A percentile compares a stretch with the other conserved stretches of the same genome.
These are phyloP conservation scores for Ectemnius cavifrons DNA, from an alignment of 2,888 invertebrate species.

Conservation along the genomic window DNA sequence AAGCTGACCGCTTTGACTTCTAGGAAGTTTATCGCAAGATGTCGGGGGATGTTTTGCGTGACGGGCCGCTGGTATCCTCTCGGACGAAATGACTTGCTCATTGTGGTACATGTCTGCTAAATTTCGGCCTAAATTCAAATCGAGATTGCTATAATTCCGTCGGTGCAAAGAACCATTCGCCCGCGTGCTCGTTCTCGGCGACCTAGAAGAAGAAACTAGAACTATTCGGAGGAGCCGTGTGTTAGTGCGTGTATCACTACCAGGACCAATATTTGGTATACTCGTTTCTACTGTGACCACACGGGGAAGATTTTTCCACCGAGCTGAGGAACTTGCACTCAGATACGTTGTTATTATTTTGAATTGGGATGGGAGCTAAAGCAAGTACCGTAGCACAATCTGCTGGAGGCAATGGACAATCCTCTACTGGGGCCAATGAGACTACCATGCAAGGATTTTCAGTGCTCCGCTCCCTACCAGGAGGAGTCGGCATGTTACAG, in stretches of 20 bases:
- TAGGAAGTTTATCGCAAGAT: slow-evolving; percentile 74
- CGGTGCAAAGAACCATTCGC: slow-evolving; percentile 26
- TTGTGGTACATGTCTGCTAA: slow-evolving; percentile 65
- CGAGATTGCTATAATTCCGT: slow-evolving; percentile 55
- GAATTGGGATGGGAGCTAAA: slow-evolving; percentile 87
- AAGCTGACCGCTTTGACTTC: slow-evolving; percentile 63
- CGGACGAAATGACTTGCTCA: slow-evolving; percentile 73
- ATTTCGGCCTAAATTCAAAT: slow-evolving; percentile 70
- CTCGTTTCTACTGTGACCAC: slow-evolving; percentile 31
- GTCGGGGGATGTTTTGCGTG: slow-evolving; percentile 75
- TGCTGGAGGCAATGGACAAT: slow-evolving; percentile 82
- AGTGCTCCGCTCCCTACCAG: slow-evolving; percentile 83
- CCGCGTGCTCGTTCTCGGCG: slow-evolving; percentile 7
- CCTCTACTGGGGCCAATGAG: slow-evolving; percentile 85
- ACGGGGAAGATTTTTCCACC: slow-evolving; percentile 25
- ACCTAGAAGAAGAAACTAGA: slow-evolving; percentile 28
- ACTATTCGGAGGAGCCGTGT: slow-evolving; percentile 55
- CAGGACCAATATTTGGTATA: slow-evolving; percentile 47
- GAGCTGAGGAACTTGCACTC: slow-evolving; percentile 4
- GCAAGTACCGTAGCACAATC: slow-evolving; percentile 85
- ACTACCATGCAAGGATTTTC: slow-evolving; percentile 83
- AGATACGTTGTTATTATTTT: slow-evolving; percentile 20
- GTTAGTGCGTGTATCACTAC: slow-evolving; percentile 58
- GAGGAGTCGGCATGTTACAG: slow-evolving; percentile 86
- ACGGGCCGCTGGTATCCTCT: slow-evolving; percentile 62